Conservation (phyloP, 2,888 invertebrate genomes). For the Phlogophora meticulosa region DNA sequence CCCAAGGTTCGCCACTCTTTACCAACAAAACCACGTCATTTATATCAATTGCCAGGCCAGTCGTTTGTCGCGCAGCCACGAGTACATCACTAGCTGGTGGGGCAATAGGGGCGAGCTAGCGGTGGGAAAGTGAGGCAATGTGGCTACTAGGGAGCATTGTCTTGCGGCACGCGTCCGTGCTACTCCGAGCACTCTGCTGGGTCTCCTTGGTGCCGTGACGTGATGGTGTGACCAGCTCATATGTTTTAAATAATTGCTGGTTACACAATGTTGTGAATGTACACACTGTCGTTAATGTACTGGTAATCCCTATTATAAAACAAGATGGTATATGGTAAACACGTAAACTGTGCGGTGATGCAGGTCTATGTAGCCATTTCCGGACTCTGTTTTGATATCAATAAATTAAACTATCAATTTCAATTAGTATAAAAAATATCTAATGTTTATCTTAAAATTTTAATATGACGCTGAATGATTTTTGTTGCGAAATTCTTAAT, state of each 20-base stretch:
- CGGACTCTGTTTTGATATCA: too few relatives aligned
- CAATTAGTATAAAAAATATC: too few relatives aligned
- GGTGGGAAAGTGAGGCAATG: slow-evolving; percentile 50
- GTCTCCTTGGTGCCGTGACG: slow-evolving; percentile 40
- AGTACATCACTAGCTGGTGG: slow-evolving; percentile 34
- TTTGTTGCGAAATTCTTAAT: too few relatives aligned
- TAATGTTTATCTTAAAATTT: too few relatives aligned
- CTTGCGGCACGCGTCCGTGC: slow-evolving; percentile 25
- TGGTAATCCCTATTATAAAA: not conserved
- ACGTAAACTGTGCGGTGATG: too few relatives aligned
- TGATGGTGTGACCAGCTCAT: slow-evolving; percentile 5
- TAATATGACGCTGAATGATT: too few relatives aligned
- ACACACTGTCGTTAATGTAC: not conserved
- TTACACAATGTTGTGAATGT: slow-evolving; percentile 13
- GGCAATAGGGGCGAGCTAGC: slow-evolving; percentile 42
- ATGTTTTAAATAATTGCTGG: slow-evolving; percentile 30
- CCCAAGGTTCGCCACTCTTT: slow-evolving; percentile 39
- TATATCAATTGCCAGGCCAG: slow-evolving; percentile 52
- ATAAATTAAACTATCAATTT: too few relatives aligned
- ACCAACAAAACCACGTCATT: slow-evolving; percentile 55
- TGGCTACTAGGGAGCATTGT: slow-evolving; percentile 34
- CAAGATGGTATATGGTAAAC: not conserved
- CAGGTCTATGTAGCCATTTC: too few relatives aligned
- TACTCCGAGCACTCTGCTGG: slow-evolving; percentile 13
- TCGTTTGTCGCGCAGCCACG: slow-evolving; percentile 46